Percentiles rank a stretch among this genome's conserved stretches.
These are phyloP conservation scores for Pyrrhosoma nymphula DNA, from an alignment of 2,888 invertebrate species.

Conservation along the genomic window DNA sequence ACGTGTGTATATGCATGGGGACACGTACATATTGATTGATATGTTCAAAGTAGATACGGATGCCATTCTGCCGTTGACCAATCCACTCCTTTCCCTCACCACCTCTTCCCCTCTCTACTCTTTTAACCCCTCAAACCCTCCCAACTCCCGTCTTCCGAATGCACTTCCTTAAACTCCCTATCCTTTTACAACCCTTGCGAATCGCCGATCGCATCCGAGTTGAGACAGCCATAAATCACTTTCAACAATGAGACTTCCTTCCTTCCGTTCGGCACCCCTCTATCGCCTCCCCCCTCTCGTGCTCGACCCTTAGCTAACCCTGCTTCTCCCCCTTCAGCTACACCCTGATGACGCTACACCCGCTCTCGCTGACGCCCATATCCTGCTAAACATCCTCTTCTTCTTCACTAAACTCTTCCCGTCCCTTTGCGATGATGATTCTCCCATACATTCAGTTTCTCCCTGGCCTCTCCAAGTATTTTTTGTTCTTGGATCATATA, in stretches of 20 bases:
- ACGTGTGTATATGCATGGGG: no score
- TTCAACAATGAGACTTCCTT: constrained; percentile 67
- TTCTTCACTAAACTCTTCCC: neutral
- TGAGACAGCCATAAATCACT: constrained; percentile 58
- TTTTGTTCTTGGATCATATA: neutral
- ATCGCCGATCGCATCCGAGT: constrained; percentile 57
- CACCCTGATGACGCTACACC: neutral
- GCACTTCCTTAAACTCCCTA: neutral
- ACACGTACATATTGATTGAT: no score
- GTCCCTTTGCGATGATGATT: neutral
- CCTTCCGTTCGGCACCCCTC: constrained; percentile 38
- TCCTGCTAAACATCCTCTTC: constrained; percentile 56
- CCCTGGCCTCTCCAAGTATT: neutral
- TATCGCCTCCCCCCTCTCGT: neutral
- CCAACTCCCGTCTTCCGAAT: neutral
- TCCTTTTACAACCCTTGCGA: constrained; percentile 59
- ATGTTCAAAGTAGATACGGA: no score
- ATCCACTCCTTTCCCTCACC: neutral
- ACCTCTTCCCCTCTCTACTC: neutral
- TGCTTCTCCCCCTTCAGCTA: neutral
- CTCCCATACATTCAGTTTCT: neutral
- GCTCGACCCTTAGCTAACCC: neutral
- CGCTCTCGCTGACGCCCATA: neutral
- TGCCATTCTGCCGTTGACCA: no score
- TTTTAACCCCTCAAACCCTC: neutral